A percentile compares a stretch with the other conserved stretches of the same genome.
Conservation (phyloP, 2,888 invertebrate species). For the Diarsia mendica region DNA sequence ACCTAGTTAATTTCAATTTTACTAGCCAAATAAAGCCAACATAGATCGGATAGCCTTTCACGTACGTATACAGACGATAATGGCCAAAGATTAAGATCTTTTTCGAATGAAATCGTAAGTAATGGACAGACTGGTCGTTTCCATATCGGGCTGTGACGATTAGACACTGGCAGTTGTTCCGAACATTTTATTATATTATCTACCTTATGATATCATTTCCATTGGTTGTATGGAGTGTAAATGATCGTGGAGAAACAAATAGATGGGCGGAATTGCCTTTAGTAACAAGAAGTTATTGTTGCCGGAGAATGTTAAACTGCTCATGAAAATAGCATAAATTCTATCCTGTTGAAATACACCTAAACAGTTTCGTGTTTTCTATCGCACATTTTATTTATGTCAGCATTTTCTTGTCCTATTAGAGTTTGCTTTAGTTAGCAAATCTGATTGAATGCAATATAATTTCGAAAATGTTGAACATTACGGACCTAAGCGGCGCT, state of each 20-base stretch:
- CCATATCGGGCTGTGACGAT: conserved; percentile 77
- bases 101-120: conserved; percentile 87
- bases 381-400: conserved; percentile 41
- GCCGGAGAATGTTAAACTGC: conserved; percentile 24
- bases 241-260: conserved; percentile 43
- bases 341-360: conserved; percentile 28
- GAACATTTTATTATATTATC: conserved; percentile 58
- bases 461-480: conserved; percentile 53
- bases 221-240: conserved; percentile 45
- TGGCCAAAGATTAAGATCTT: conserved; percentile 85
- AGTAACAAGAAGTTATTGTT: conserved; percentile 54
- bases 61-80: conserved; percentile 83
- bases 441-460: conserved; percentile 54
- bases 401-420: conserved; percentile 41
- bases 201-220: conserved; percentile 48
- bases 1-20: conserved; percentile 77
- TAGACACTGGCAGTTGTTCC: conserved; percentile 62
- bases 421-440: conserved; percentile 46
- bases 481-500: conserved; percentile 26
- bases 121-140: conserved; percentile 72
- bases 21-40: conserved; percentile 80
- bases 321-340: conserved; percentile 28
- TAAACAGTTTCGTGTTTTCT: conserved; percentile 49
- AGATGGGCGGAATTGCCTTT: conserved; percentile 39
- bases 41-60: conserved; percentile 85